Conservation (phyloP, 2,797 vertebrate species). For the Betta splendens region DNA sequence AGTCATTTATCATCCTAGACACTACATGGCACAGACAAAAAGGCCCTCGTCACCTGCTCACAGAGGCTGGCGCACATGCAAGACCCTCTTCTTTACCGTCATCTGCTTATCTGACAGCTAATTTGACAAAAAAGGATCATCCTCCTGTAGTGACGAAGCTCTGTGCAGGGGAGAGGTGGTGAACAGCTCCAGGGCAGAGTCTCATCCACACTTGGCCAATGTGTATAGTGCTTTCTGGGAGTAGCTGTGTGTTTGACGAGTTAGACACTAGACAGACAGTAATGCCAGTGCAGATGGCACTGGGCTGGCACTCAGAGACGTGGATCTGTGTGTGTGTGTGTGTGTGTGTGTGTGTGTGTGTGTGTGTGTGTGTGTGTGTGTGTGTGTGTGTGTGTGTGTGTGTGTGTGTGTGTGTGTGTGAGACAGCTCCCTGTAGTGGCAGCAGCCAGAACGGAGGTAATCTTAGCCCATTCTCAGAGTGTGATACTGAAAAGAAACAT, state of each 20-base stretch:
- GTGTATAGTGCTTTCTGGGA: conserved; percentile 43
- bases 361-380: too few relatives aligned
- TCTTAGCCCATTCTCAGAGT: conserved; percentile 51
- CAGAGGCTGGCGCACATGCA: conserved; percentile 24
- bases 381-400: too few relatives aligned
- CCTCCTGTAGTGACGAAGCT: conserved; percentile 25
- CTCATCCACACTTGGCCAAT: conserved; percentile 32
- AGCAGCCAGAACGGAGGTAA: conserved; percentile 52
- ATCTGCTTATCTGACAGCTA: conserved; percentile 45
- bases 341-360: too few relatives aligned
- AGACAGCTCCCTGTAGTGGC: conserved; percentile 25
- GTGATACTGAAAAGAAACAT: conserved; percentile 52
- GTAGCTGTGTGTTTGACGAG: conserved; percentile 41
- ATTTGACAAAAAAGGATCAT: conserved; percentile 51
- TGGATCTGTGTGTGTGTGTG: conserved; percentile 32
- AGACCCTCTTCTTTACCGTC: conserved; percentile 20
- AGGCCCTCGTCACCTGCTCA: conserved; percentile 42
- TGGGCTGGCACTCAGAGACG: conserved; percentile 54
- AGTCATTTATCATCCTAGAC: conserved; percentile 59
- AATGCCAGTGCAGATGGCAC: conserved; percentile 61
- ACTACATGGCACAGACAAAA: conserved; percentile 37
- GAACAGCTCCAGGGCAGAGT: conserved; percentile 13
- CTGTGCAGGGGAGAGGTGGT: conserved; percentile 21
- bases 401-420: conserved; percentile 27
- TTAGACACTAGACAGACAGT: conserved; percentile 55